Percentiles rank a stretch among this genome's conserved stretches.
Conservation (phyloP, 2,888 invertebrate genomes). For the Melipona beecheii region DNA sequence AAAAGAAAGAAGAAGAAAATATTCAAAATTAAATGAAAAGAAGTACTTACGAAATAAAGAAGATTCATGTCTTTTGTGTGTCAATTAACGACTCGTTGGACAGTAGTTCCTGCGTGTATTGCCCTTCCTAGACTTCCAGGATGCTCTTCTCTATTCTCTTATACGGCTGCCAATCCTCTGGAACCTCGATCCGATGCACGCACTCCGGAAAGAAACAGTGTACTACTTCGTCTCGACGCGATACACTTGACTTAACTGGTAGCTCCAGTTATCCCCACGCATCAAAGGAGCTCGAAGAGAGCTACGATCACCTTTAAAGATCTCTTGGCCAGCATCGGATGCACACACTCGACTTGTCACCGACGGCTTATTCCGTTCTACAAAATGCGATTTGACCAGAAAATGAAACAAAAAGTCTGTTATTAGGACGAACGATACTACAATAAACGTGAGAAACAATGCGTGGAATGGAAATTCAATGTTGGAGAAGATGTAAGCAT, state of each 20-base stretch:
- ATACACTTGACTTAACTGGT: conserved; percentile 79
- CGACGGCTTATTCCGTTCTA: conserved; percentile 1
- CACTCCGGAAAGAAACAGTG: conserved; percentile 75
- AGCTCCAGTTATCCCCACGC: conserved; percentile 80
- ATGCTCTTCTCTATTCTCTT: conserved; percentile 31
- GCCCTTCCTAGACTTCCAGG: conserved; percentile 16
- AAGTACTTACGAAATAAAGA: conserved; percentile 52
- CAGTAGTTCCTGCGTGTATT: conserved; percentile 13
- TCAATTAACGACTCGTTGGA: conserved; percentile 48
- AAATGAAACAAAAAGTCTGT: neutral
- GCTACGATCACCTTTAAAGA: conserved; percentile 56
- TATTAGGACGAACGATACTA: no score
- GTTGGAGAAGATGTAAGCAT: no score
- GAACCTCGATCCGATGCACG: conserved; percentile 61
- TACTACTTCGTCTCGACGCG: conserved; percentile 76
- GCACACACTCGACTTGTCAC: neutral
- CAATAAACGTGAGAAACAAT: no score
- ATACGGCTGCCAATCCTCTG: conserved; percentile 35
- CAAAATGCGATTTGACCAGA: neutral
- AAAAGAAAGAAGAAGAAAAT: neutral
- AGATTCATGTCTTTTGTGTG: conserved; percentile 58
- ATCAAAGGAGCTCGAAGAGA: conserved; percentile 57
- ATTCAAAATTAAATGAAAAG: neutral
- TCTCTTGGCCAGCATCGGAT: conserved; percentile 63
- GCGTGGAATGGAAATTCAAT: no score